A percentile compares a stretch with the other conserved stretches of the same genome.
These are phyloP conservation scores for Epinephelus fuscoguttatus DNA, from an alignment of 2,113 vertebrate species.

Conservation along the genomic window DNA sequence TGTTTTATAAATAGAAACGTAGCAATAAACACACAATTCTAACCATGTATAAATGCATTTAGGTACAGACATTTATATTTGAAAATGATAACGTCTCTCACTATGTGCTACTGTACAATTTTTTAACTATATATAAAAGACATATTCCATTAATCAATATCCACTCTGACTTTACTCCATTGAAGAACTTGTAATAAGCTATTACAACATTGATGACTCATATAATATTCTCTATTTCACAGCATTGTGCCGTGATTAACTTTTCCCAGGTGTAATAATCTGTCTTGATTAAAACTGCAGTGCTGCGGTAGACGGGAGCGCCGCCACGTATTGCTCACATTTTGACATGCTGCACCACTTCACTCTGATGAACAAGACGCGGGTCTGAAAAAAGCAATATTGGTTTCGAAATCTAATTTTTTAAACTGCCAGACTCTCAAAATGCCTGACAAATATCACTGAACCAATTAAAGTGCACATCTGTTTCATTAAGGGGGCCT, in stretches of 20 bases:
- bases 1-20: no score
- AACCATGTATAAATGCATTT: background rate
- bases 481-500: conserved; percentile 79
- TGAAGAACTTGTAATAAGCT: background rate
- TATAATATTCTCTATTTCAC: conserved; percentile 23
- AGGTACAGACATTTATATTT: no score
- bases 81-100: background rate
- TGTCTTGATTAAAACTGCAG: conserved; percentile 56
- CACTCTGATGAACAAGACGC: conserved; percentile 53
- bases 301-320: background rate
- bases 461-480: conserved; percentile 83
- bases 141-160: background rate
- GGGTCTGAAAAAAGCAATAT: conserved; percentile 63
- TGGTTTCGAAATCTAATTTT: conserved; percentile 63
- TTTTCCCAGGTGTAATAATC: conserved; percentile 41
- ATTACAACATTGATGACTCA: background rate
- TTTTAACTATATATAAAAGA: background rate
- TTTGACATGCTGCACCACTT: conserved; percentile 52
- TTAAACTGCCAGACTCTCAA: conserved; percentile 63
- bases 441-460: conserved; percentile 71
- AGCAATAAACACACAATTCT: no score
- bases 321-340: conserved; percentile 24
- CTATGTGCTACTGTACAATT: background rate
- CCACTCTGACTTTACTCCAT: background rate
- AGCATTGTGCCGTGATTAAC: conserved; percentile 18